A percentile compares a stretch with the other conserved stretches of the same genome.
Conservation (phyloP, 2,797 vertebrate genomes). For the Orientallactaga sibirica region DNA sequence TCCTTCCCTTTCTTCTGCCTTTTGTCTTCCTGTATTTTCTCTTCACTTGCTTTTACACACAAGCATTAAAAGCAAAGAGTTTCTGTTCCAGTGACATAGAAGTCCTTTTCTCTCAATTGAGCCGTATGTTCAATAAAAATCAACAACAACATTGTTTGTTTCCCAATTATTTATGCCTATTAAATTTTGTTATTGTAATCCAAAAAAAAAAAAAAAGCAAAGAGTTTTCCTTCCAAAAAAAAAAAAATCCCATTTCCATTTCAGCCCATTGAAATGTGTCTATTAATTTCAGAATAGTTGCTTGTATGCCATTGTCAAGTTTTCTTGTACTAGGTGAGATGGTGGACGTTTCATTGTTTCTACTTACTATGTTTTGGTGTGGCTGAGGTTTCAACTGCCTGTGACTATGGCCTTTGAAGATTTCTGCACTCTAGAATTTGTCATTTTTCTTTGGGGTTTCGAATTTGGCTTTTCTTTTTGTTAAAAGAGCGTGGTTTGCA, state of each 20-base stretch:
- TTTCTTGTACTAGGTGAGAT: not conserved
- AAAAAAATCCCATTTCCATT: not conserved
- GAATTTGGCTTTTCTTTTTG: not conserved
- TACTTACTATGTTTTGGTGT: not conserved
- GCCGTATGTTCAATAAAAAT: too few species aligned
- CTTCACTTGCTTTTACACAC: not conserved
- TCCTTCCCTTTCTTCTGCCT: too few species aligned
- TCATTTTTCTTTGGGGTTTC: not conserved
- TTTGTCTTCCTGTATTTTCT: not conserved
- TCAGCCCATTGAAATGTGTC: not conserved
- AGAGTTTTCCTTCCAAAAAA: not conserved
- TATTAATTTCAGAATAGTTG: not conserved
- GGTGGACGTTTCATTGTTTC: not conserved
- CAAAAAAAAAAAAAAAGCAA: too few species aligned
- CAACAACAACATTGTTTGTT: too few species aligned
- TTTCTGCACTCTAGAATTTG: not conserved
- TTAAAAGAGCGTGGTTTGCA: not conserved
- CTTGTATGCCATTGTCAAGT: not conserved
- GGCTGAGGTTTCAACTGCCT: not conserved
- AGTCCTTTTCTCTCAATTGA: too few species aligned
- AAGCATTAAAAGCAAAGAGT: not conserved
- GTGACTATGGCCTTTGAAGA: not conserved
- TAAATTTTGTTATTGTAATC: too few species aligned
- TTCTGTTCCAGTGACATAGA: too few species aligned
- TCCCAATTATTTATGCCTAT: too few species aligned